Percentiles rank a stretch among this genome's conserved stretches.
Conservation (phyloP, 2,888 invertebrate genomes). For the Lutraria lutraria region DNA sequence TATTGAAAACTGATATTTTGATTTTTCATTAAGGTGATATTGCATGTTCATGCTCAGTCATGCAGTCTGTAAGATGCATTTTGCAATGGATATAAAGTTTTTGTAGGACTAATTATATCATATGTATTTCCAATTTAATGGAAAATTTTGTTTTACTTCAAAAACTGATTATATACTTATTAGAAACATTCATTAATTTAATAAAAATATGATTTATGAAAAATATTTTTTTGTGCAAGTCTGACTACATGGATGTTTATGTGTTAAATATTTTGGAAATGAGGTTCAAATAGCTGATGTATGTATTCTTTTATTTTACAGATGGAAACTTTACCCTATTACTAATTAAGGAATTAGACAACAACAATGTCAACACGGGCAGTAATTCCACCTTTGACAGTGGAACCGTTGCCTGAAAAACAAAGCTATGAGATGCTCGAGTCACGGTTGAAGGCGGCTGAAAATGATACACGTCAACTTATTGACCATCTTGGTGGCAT, state of each 20-base stretch:
- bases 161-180: too few relatives aligned
- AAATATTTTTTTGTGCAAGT: too few relatives aligned
- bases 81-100: too few relatives aligned
- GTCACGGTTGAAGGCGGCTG: slow-evolving; percentile 76
- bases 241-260: too few relatives aligned
- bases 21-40: neutral
- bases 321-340: neutral
- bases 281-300: neutral
- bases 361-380: slow-evolving; percentile 63
- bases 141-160: too few relatives aligned
- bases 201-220: too few relatives aligned
- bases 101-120: too few relatives aligned
- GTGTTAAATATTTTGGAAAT: too few relatives aligned
- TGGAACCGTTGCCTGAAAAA: slow-evolving; percentile 65
- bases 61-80: neutral
- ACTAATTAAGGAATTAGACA: neutral
- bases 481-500: slow-evolving; percentile 77
- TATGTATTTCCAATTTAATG: too few relatives aligned
- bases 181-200: too few relatives aligned
- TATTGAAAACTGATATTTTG: slow-evolving; percentile 12
- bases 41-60: neutral
- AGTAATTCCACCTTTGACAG: slow-evolving; percentile 76
- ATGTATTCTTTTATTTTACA: neutral
- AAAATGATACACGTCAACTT: slow-evolving; percentile 77
- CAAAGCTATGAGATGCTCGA: slow-evolving; percentile 77